Percentiles rank a stretch among this genome's conserved stretches.
Evolutionary conservation across 2,888 invertebrate species (phyloP).

Genomic region (Erebia palarica): DNA sequence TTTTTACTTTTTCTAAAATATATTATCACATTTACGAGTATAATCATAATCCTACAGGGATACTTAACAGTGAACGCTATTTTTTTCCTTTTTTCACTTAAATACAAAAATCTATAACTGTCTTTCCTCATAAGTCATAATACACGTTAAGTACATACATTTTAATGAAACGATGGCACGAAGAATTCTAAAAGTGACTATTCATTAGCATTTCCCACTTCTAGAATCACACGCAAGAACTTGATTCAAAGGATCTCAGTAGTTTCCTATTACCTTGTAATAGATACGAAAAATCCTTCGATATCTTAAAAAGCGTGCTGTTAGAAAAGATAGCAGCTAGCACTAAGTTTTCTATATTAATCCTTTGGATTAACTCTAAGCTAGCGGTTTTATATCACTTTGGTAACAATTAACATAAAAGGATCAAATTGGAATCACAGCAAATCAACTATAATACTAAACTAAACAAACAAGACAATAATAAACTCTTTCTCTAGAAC

Average conservation of each 20-base stretch:
- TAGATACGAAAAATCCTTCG: constrained; percentile 35
- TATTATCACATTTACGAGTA: constrained; percentile 79
- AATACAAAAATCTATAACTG: constrained; percentile 27
- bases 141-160: constrained; percentile 34
- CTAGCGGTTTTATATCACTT: constrained; percentile 43
- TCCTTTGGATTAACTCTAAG: constrained; percentile 36
- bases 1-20: constrained; percentile 60
- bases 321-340: constrained; percentile 16
- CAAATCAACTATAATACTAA: constrained; percentile 37
- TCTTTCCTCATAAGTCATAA: constrained; percentile 7
- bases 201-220: background rate
- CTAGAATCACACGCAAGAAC: constrained; percentile 8
- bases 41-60: constrained; percentile 65
- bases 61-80: constrained; percentile 58
- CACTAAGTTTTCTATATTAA: constrained; percentile 18
- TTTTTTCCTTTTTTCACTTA: constrained; percentile 48
- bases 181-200: constrained; percentile 19
- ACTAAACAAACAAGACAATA: constrained; percentile 39
- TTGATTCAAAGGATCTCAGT: constrained; percentile 27
- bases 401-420: constrained; percentile 41
- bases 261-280: constrained; percentile 39
- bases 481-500: constrained; percentile 35
- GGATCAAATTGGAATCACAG: constrained; percentile 45
- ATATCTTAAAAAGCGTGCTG: constrained; percentile 28
- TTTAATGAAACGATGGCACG: constrained; percentile 35